These are phyloP conservation scores for Pseudopodoces humilis DNA, from an alignment of 2,113 vertebrate species.

Conservation along the genomic window DNA sequence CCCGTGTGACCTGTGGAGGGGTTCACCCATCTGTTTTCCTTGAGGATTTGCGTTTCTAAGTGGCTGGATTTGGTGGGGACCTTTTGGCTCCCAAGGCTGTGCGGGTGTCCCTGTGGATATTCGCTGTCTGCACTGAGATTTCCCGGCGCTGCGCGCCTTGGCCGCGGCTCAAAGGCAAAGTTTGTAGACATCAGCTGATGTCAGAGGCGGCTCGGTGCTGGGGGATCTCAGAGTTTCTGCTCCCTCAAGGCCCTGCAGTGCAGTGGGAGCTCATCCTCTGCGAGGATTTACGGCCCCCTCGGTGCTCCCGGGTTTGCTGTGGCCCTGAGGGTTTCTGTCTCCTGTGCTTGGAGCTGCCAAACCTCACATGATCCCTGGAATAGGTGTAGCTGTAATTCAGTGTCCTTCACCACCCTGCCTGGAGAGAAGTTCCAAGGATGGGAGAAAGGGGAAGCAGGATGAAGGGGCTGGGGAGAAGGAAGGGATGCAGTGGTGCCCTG, in stretches of 20 bases:
- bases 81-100: background rate
- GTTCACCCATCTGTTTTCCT: background rate
- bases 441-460: background rate
- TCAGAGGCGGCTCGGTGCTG: background rate
- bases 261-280: background rate
- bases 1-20: fast-evolving
- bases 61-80: background rate
- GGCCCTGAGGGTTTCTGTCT: background rate
- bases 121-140: background rate
- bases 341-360: background rate
- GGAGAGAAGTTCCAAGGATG: background rate
- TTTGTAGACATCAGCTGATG: background rate
- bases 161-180: background rate
- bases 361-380: fast-evolving
- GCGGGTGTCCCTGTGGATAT: background rate
- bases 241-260: background rate
- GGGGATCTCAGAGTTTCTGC: background rate
- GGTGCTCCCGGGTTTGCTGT: fast-evolving
- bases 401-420: background rate
- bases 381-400: background rate
- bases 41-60: background rate
- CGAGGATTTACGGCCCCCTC: background rate
- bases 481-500: fast-evolving
- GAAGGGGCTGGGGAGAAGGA: background rate
- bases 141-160: background rate